Conservation (phyloP, 2,888 invertebrate genomes). For the Carabus problematicus region DNA sequence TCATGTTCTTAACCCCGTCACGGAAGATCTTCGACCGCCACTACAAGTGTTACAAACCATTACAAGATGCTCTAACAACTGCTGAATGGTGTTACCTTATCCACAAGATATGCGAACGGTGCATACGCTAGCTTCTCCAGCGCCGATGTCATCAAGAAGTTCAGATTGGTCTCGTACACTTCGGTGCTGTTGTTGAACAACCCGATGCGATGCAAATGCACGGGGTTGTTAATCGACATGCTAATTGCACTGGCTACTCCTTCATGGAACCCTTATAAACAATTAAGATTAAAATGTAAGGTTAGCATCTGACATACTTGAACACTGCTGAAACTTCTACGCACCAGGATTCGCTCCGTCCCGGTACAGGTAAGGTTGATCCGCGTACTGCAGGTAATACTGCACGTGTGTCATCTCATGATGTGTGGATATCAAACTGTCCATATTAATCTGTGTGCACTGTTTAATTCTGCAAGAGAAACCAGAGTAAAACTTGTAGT, state of each 20-base stretch:
- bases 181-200: conserved; percentile 72
- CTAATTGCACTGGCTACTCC: conserved; percentile 83
- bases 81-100: no score
- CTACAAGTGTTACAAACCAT: conserved; percentile 57
- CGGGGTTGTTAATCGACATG: conserved; percentile 78
- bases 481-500: no score
- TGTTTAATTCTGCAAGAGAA: conserved; percentile 73
- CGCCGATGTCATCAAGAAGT: conserved; percentile 80
- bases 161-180: conserved; percentile 75
- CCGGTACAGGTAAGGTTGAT: conserved; percentile 77
- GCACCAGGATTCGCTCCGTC: conserved; percentile 84
- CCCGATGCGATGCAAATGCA: conserved; percentile 76
- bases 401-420: conserved; percentile 86
- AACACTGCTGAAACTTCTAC: no score
- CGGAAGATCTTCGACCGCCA: conserved; percentile 85
- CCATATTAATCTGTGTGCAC: conserved; percentile 80
- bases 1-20: conserved; percentile 75
- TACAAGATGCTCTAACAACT: no score
- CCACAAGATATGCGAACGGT: conserved; percentile 81
- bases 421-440: conserved; percentile 78
- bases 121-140: conserved; percentile 79
- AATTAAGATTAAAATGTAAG: no score
- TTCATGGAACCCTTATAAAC: conserved; percentile 77
- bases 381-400: conserved; percentile 80
- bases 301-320: no score